Base-by-base conservation (phyloP, 1,140 invertebrate species). In the Caenorhabditis inopinata region DNA sequence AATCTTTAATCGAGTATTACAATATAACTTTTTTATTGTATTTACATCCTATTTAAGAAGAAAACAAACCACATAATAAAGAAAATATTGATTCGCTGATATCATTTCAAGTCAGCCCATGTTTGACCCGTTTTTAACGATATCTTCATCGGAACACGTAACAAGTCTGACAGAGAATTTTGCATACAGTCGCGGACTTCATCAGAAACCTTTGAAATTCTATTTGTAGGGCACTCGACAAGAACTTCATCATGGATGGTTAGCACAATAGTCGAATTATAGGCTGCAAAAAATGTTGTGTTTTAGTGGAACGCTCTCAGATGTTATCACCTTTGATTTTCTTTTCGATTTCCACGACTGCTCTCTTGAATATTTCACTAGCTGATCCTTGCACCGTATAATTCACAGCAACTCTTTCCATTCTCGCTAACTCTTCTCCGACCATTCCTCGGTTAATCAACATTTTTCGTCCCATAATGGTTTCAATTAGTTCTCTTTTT, bases 231-330 rank as follows among this genome's bases (percentile, higher is more conserved):
- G 46, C 38, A 74, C 2, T 99, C 96, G 86, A 94, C 97, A 27
- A 99, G 92, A 0, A 99, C 90, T 91, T 99, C 96, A 90, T 99
- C 96, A 87, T 98, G 96, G 82, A 98, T 90, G 88, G 98, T 95
- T 45, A 98, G 90, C 2, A 97, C n/a, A n/a, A n/a, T n/a, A n/a
- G n/a, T n/a, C 91, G 21, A 97, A 90, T 81, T 91, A 92, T 0
- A 14, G 1, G 58, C 83, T 85, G 53, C 42, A 68, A 62, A 11
- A 62, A 32, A 9, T 79, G n/a, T n/a, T n/a, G n/a, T n/a, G n/a
- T n/a, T n/a, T n/a, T n/a, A n/a, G n/a, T n/a, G n/a, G n/a, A n/a
- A n/a, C n/a, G n/a, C n/a, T n/a, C n/a, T n/a, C n/a, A n/a, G n/a
- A n/a, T n/a, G n/a, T n/a, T n/a, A n/a, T 51, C 62, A 68, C 48